Conservation (phyloP, 1,140 invertebrate species). For the Drosophila sulfurigaster region DNA sequence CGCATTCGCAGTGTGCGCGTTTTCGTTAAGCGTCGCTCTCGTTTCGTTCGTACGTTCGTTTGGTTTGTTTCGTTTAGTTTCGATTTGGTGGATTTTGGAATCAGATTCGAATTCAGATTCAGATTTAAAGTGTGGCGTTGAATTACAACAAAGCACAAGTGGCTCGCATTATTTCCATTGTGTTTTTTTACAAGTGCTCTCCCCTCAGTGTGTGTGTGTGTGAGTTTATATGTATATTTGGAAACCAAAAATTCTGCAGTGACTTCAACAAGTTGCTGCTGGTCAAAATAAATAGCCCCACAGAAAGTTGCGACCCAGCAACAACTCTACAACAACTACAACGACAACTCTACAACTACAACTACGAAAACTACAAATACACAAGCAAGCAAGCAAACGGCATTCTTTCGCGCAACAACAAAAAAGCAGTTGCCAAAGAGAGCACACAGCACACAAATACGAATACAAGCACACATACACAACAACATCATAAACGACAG, state of each 20-base stretch:
- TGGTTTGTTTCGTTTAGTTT: constrained; percentile 48
- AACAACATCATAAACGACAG: constrained; percentile 40
- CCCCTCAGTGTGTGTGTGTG: constrained; percentile 18
- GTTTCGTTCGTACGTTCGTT: constrained; percentile 29
- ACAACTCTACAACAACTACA: constrained; percentile 35
- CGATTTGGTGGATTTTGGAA: constrained; percentile 39
- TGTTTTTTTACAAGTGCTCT: constrained; percentile 39
- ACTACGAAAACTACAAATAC: constrained; percentile 41
- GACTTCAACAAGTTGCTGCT: constrained; percentile 51
- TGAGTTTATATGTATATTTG: constrained; percentile 24
- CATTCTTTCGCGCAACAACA: constrained; percentile 84
- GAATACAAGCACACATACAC: constrained; percentile 28
- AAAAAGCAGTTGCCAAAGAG: constrained; percentile 64
- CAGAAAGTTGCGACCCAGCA: constrained; percentile 60
- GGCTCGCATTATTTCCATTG: constrained; percentile 30
- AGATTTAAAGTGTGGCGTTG: constrained; percentile 45
- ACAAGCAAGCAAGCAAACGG: constrained; percentile 81
- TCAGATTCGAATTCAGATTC: constrained; percentile 49
- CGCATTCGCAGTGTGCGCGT: constrained; percentile 51
- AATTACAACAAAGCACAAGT: constrained; percentile 50
- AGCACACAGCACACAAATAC: constrained; percentile 43
- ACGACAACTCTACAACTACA: constrained; percentile 33
- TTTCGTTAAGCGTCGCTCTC: constrained; percentile 48
- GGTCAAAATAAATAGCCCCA: constrained; percentile 59
- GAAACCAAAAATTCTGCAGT: constrained; percentile 35